Base-by-base conservation (phyloP, 2,888 invertebrate genomes). In the Eulithis testata region DNA sequence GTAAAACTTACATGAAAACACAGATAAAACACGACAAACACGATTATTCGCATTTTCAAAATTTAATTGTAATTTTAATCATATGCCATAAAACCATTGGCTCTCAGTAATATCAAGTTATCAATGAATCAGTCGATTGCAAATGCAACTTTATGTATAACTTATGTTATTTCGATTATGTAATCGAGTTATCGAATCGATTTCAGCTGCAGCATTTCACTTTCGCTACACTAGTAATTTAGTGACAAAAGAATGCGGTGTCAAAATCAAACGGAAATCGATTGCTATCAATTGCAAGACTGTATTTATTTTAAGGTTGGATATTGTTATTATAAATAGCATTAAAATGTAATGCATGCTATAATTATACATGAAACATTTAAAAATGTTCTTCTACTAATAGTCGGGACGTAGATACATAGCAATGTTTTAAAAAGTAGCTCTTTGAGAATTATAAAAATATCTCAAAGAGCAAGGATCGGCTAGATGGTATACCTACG, bases 71-170 rank as follows among this genome's bases (percentile, higher is more conserved):
- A 69, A 36, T 58, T 63, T 58, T 58, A 47, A 63, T 66, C 51
- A 51, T 70, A 47, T 55, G 63, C 66, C 44, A 59, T 69, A 44
- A 51, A 71, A 74, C 77, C 79, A 63, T 70, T 73, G 49, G 68
- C 68, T 71, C 58, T 59, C 49, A 67, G 54, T 52, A 71, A 65
- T 66, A 74, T 63, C 57, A 69, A 74, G 50, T 74, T 74, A 77
- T 73, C 73, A 83, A 76, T 83, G 76, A 74, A 73, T 51, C 43
- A 63, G 60, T 27, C 12, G 63, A 77, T 76, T 69, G 57, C 63
- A 70, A 76, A 77, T 75, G 51, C 51, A 72, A 72, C 70, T 71
- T 76, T 82, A 78, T 79, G 82, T 84, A 79, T 74, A 66, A 49
- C 52, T 70, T 50, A 63, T 62, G 31, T 65, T 71, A 74, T 73